These are phyloP conservation scores for Amia ocellicauda DNA, from an alignment of 2,113 vertebrate genomes.

Conservation along the genomic window DNA sequence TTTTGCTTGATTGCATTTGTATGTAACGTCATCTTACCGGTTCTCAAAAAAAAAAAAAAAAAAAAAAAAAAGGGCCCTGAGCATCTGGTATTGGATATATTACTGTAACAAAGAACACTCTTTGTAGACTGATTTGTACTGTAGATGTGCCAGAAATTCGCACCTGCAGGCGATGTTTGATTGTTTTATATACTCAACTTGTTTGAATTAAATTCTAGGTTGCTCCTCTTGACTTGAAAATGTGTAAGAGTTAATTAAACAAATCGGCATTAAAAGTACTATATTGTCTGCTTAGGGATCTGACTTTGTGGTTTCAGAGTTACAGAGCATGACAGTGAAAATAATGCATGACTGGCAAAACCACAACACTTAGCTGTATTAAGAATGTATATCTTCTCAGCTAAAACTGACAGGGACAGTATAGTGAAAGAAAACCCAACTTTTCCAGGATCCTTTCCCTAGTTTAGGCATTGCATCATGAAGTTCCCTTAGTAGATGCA, in stretches of 20 bases:
- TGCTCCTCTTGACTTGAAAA: conserved; percentile 5
- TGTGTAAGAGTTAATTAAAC: conserved; percentile 11
- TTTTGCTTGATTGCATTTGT: conserved; percentile 57
- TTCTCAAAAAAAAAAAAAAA: conserved; percentile 39
- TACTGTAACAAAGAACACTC: conserved; percentile 48
- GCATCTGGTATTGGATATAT: conserved; percentile 58
- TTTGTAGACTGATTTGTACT: conserved; percentile 24
- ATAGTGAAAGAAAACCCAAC: background rate
- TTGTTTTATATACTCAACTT: background rate
- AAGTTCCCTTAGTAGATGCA: background rate
- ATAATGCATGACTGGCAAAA: background rate
- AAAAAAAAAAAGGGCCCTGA: conserved; percentile 47
- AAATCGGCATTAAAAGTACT: conserved; percentile 3
- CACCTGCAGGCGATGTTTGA: conserved; percentile 54
- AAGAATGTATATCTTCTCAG: background rate
- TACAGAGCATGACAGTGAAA: background rate
- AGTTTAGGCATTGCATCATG: background rate
- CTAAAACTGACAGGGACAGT: background rate
- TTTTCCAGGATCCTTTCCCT: background rate
- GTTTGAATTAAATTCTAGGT: conserved; percentile 24
- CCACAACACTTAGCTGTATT: no score
- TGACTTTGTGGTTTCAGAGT: conserved; percentile 9
- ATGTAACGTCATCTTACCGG: conserved; percentile 57
- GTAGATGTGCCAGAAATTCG: conserved; percentile 53
- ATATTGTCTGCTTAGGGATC: background rate